Evolutionary conservation across 2,888 invertebrate genomes (phyloP).

Genomic region (Horisme vitalbata): DNA sequence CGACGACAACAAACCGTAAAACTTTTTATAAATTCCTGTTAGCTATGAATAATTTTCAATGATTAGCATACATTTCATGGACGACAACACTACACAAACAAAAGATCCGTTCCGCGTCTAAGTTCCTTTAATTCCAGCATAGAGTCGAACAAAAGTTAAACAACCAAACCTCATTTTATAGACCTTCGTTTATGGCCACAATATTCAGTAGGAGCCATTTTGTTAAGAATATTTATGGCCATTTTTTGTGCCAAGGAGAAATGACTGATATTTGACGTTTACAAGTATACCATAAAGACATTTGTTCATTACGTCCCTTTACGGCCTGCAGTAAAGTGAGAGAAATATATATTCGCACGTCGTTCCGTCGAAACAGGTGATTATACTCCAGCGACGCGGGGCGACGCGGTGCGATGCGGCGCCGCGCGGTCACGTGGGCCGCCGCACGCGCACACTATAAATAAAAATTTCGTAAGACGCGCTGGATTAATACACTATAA

Average conservation of each 20-base stretch:
- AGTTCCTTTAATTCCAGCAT: constrained; percentile 70
- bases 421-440: constrained; percentile 27
- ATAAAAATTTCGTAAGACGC: constrained; percentile 65
- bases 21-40: constrained; percentile 66
- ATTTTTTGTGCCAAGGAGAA: constrained; percentile 66
- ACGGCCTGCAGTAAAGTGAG: constrained; percentile 60
- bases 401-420: constrained; percentile 35
- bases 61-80: constrained; percentile 75
- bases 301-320: constrained; percentile 74
- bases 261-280: constrained; percentile 77
- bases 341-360: constrained; percentile 68
- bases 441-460: constrained; percentile 66
- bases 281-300: constrained; percentile 76
- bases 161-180: constrained; percentile 77
- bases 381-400: constrained; percentile 42
- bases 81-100: constrained; percentile 59
- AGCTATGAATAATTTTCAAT: constrained; percentile 73
- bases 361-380: constrained; percentile 57
- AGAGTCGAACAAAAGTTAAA: constrained; percentile 71
- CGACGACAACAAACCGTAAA: constrained; percentile 55
- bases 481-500: constrained; percentile 76
- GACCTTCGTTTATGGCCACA: constrained; percentile 71
- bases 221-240: constrained; percentile 78
- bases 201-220: constrained; percentile 80
- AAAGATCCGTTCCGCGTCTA: constrained; percentile 62